phyloP scores from a whole-genome alignment of 2,888 invertebrate genomes.

The Parnassius orleans region DNA sequence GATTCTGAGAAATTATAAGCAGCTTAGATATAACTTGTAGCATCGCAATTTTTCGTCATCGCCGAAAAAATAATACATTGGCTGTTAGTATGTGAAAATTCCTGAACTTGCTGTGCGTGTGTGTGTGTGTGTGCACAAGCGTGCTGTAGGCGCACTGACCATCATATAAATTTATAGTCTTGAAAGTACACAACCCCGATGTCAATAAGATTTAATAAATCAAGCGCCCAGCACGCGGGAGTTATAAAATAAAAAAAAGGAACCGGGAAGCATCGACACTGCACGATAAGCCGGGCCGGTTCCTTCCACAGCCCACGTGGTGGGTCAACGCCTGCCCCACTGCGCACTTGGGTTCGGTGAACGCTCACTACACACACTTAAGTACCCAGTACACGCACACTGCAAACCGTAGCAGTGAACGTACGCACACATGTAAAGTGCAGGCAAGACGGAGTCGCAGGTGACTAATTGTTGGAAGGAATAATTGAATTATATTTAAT shows the following conservation, averaged over 20 bases:
- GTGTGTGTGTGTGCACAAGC: no score
- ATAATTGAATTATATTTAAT: constrained; percentile 23
- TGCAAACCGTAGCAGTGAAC: constrained; percentile 23
- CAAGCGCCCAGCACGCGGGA: not conserved
- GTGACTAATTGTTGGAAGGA: constrained; percentile 55
- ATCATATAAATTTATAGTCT: not conserved
- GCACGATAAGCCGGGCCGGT: constrained; percentile 52
- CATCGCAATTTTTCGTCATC: no score
- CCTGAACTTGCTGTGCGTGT: no score
- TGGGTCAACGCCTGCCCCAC: constrained; percentile 72
- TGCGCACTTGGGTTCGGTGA: constrained; percentile 67
- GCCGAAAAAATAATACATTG: no score
- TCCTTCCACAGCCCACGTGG: constrained; percentile 66
- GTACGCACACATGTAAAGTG: constrained; percentile 31
- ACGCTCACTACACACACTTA: constrained; percentile 42
- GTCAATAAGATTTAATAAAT: not conserved
- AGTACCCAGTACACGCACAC: constrained; percentile 30
- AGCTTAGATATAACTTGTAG: no score
- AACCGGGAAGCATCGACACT: constrained; percentile 37
- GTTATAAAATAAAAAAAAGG: constrained; percentile 36
- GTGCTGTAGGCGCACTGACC: no score
- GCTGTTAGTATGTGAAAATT: no score
- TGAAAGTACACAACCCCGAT: not conserved
- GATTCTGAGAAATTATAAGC: no score
- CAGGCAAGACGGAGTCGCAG: constrained; percentile 39